Conservation (phyloP, 2,113 vertebrate species). For the Channa maculata region DNA sequence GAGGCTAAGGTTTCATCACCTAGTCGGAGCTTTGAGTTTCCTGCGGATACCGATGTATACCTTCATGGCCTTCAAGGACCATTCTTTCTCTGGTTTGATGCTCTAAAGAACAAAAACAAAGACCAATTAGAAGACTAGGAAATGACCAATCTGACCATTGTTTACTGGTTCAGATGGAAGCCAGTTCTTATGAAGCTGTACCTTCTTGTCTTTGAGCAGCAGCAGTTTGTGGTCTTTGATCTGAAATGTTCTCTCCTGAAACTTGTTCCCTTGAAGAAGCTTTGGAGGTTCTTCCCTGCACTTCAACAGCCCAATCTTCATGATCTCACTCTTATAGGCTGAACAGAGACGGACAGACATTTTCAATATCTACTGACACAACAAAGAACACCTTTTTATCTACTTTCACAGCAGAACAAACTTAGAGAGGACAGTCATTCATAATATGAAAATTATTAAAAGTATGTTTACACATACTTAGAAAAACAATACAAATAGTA, state of each 20-base stretch:
- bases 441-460: no score
- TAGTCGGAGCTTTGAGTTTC: conserved; percentile 93
- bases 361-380: no score
- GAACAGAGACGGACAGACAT: background rate
- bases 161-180: background rate
- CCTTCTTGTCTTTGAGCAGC: conserved; percentile 96
- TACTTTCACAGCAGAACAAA: no score
- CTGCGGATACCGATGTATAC: conserved; percentile 94
- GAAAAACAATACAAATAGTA: no score
- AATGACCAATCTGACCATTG: no score
- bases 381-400: no score
- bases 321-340: conserved; percentile 90
- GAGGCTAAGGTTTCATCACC: conserved; percentile 75
- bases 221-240: conserved; percentile 89
- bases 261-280: conserved; percentile 90
- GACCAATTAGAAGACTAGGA: background rate
- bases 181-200: conserved; percentile 37
- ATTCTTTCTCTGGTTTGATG: conserved; percentile 92
- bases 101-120: conserved; percentile 80
- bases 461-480: no score
- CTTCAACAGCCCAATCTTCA: conserved; percentile 90
- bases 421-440: no score
- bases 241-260: conserved; percentile 95
- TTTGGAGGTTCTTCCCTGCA: conserved; percentile 94
- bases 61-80: conserved; percentile 91